Evolutionary conservation across 92 coral and sea anemone species (phyloP), one percentile per base, ranked within the genome.

Genomic region (Blastomussa wellsi): DNA sequence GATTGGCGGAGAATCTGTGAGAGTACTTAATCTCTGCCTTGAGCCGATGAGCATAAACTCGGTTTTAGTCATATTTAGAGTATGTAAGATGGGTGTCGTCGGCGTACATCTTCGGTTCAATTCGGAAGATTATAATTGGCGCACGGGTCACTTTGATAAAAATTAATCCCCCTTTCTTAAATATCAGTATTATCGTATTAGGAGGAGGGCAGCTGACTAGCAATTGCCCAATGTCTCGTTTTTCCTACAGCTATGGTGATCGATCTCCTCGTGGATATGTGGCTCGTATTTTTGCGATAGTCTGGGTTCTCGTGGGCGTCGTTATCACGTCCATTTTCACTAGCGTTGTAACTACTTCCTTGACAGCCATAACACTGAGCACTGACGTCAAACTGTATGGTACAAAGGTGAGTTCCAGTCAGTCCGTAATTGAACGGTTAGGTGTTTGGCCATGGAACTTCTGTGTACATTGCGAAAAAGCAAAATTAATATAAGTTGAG

Each of bases 301-400:
- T 91, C 68, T 96, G 98, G 98, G 92, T 96, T 67, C 89, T 96
- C 35, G 95, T 96, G 57, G 98, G 98, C 57, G 92, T 96, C 51
- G 98, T 96, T 17, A 90, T 96, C 89, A 96, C 97, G 16, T 96
- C 98, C 14, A 95, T 96, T 62, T 94, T 95, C 55, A 96, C 98
- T 22, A 98, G 98, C n/a, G 98, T 96, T 3, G 97, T 96, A 33
- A 96, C 98, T 51, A 94, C 98, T 29, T 96, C 98, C 6, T 76
- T 96, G 79, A 96, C 98, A 5, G 98, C 98, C 62, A 96, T 94
- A 36, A 96, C 98, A 31, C 93, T 96, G 36, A 94, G 96, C 38
- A 94, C 92, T 55, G 98, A 96, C 73, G 88, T 90, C 51, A 91
- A 87, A 38, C 89, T 96, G 37, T 96, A 96, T 74, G 98, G 98